These are phyloP conservation scores for Labrus mixtus DNA, from an alignment of 2,113 vertebrate species.

Conservation along the genomic window DNA sequence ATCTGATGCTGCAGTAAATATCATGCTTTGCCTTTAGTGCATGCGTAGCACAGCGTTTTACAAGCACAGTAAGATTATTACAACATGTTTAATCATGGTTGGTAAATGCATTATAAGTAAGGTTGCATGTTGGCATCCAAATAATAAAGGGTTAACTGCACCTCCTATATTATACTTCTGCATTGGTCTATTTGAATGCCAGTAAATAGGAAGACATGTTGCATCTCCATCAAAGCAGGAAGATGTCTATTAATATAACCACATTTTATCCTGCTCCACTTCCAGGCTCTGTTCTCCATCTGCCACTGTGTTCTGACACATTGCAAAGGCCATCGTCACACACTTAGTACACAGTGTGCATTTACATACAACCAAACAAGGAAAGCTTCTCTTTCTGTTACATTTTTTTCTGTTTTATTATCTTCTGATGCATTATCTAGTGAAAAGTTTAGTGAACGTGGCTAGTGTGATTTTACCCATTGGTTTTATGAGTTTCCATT, in stretches of 20 bases:
- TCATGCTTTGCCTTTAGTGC: not conserved
- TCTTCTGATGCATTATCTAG: no score
- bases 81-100: not conserved
- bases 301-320: conserved; percentile 25
- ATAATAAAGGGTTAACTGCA: not conserved
- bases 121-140: not conserved
- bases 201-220: not conserved
- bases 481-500: no score
- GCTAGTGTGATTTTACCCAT: no score
- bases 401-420: no score
- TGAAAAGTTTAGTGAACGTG: no score
- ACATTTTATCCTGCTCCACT: conserved; percentile 23
- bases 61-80: not conserved
- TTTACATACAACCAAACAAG: conserved; percentile 5
- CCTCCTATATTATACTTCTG: not conserved
- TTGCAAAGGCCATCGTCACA: conserved; percentile 16
- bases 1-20: not conserved
- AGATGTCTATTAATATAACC: conserved; percentile 19
- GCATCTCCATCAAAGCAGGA: not conserved
- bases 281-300: conserved; percentile 38
- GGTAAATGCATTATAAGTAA: not conserved
- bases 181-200: not conserved
- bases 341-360: not conserved
- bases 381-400: not conserved
- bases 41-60: not conserved